A percentile compares a stretch with the other conserved stretches of the same genome.
These are phyloP conservation scores for Amazonetta brasiliensis DNA, from an alignment of 2,797 vertebrate genomes.

Conservation along the genomic window DNA sequence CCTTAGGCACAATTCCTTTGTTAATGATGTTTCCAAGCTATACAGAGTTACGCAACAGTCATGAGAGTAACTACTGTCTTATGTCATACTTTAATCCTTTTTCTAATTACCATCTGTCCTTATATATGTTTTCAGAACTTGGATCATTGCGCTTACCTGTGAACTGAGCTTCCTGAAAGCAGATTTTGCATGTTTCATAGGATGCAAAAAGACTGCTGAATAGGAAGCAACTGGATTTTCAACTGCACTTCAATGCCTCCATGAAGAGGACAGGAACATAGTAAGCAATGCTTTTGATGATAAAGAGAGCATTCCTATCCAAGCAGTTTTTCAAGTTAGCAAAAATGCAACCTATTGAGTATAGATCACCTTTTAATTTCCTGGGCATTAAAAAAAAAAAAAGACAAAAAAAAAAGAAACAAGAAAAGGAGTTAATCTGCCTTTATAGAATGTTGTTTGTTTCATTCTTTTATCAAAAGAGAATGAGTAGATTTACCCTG, in stretches of 20 bases:
- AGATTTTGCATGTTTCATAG: neutral
- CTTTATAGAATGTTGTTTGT: neutral
- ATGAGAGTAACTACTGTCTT: neutral
- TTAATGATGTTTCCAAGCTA: neutral
- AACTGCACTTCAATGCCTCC: conserved; percentile 5
- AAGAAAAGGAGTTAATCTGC: neutral
- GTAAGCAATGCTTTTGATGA: neutral
- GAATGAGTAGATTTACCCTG: neutral
- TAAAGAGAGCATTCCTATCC: neutral
- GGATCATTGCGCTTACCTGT: neutral
- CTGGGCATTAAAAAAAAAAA: neutral
- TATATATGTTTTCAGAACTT: neutral
- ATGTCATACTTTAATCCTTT: conserved; percentile 1
- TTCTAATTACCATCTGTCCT: conserved; percentile 12
- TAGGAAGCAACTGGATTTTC: conserved; percentile 22
- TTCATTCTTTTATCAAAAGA: neutral
- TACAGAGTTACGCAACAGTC: neutral
- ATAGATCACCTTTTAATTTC: neutral
- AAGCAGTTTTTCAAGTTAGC: neutral
- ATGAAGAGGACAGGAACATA: conserved; percentile 22
- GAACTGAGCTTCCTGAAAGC: neutral
- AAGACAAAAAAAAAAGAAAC: neutral
- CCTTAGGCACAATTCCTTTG: conserved; percentile 24
- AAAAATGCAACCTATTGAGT: neutral
- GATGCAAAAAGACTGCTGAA: neutral